Base-by-base conservation (phyloP, 2,888 invertebrate species). In the Nematopogon swammerdamellus region DNA sequence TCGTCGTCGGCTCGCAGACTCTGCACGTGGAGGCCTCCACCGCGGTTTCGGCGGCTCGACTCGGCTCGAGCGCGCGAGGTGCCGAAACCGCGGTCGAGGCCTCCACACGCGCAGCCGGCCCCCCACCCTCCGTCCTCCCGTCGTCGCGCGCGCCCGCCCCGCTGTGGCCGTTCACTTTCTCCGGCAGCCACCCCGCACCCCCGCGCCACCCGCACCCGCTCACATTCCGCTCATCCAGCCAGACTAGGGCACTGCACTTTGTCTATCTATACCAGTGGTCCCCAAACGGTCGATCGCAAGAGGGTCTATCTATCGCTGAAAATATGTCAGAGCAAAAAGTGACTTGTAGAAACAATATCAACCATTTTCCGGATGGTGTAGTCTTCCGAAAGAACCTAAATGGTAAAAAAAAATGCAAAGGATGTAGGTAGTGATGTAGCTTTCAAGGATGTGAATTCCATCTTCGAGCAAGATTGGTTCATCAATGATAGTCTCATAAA, bases 241-340 rank as follows among this genome's bases (percentile, higher is more conserved):
- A 56, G 52, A 50, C 57, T 44, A 62, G 62, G 60, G 62, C 68
- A 57, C 71, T 72, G 60, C 57, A 63, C 45, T 63, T 64, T 56
- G 73, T 75, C 61, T 71, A 70, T n/a, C n/a, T n/a, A n/a, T n/a
- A n/a, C n/a, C n/a, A n/a, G n/a, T n/a, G n/a, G n/a, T n/a, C n/a
- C n/a, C n/a, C n/a, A n/a, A n/a, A n/a, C n/a, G n/a, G n/a, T n/a
- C n/a, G n/a, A n/a, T n/a, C n/a, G n/a, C n/a, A n/a, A n/a, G n/a
- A 59, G 80, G 80, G 80, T 71, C 81, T 58, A n/a, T n/a, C n/a
- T n/a, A n/a, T n/a, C n/a, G n/a, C n/a, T n/a, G 80, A 79, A 59
- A 72, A 74, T 63, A 67, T 76, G 46, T n/a, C n/a, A n/a, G n/a
- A n/a, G n/a, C n/a, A n/a, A n/a, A n/a, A n/a, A n/a, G n/a, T n/a